Conservation (phyloP, 2,113 vertebrate species). For the Cryptoleucopteryx plumbea region DNA sequence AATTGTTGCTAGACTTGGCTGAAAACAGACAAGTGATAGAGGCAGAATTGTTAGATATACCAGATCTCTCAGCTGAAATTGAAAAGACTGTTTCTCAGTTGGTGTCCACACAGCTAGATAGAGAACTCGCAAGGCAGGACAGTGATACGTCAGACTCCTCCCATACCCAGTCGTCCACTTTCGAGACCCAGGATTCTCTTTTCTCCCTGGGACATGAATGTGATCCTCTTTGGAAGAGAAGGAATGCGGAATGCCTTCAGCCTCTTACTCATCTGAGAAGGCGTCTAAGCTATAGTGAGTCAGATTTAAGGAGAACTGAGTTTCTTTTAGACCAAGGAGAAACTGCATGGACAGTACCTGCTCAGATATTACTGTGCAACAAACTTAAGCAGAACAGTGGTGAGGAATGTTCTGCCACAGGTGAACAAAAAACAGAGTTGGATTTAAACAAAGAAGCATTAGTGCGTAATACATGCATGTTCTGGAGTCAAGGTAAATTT, state of each 20-base stretch:
- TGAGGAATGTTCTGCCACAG: neutral
- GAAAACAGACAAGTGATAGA: constrained; percentile 82
- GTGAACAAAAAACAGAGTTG: neutral
- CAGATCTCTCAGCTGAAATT: constrained; percentile 87
- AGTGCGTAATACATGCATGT: constrained; percentile 60
- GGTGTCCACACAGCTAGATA: constrained; percentile 77
- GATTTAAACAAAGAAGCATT: constrained; percentile 58
- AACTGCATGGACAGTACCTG: constrained; percentile 71
- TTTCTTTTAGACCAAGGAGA: constrained; percentile 74
- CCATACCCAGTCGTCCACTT: neutral
- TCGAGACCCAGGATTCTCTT: constrained; percentile 53
- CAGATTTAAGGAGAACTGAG: constrained; percentile 78
- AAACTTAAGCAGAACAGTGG: constrained; percentile 54
- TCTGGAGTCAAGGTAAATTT: constrained; percentile 78
- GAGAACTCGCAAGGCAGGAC: constrained; percentile 79
- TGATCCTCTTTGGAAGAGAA: constrained; percentile 79
- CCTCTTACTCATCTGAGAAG: constrained; percentile 71
- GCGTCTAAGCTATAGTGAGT: constrained; percentile 90
- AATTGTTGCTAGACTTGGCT: constrained; percentile 83
- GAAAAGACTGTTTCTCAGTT: constrained; percentile 89
- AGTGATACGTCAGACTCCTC: constrained; percentile 61
- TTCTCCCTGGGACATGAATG: constrained; percentile 72
- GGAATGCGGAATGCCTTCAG: constrained; percentile 68
- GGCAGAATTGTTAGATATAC: constrained; percentile 73
- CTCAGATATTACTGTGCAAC: constrained; percentile 51